These are phyloP conservation scores for Ptychoptera albimana DNA, from an alignment of 2,888 invertebrate genomes.

Conservation along the genomic window DNA sequence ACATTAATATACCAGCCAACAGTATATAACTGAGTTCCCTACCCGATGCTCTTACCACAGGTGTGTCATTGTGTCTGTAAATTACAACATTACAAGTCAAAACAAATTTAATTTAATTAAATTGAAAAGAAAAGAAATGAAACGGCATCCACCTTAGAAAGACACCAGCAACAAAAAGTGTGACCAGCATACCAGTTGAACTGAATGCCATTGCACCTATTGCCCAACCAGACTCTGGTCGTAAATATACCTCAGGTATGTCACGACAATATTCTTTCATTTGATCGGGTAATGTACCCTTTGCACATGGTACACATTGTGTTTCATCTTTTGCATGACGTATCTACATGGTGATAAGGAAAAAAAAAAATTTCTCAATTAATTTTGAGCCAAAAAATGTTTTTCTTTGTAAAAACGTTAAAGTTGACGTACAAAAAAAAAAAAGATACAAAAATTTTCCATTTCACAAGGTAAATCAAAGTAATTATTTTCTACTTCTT, in stretches of 20 bases:
- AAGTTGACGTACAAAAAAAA: too few species aligned
- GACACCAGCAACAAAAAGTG: conserved; percentile 59
- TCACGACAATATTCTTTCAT: conserved; percentile 56
- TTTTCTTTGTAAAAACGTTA: too few species aligned
- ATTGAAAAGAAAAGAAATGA: background rate
- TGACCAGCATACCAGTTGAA: conserved; percentile 68
- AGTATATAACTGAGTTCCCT: conserved; percentile 81
- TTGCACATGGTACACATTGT: conserved; percentile 65
- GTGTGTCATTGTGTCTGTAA: conserved; percentile 69
- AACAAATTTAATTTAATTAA: background rate
- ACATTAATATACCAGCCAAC: conserved; percentile 75
- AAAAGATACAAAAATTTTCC: too few species aligned
- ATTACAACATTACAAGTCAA: background rate
- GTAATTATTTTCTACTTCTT: too few species aligned
- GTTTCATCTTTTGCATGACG: conserved; percentile 67
- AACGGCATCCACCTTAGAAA: conserved; percentile 41
- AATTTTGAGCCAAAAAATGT: too few species aligned
- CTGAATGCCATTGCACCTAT: conserved; percentile 87
- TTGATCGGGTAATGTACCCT: conserved; percentile 67
- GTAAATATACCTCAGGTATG: conserved; percentile 68
- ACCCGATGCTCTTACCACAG: conserved; percentile 93
- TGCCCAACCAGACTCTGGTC: conserved; percentile 76
- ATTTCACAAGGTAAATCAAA: too few species aligned
- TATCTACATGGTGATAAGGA: conserved; percentile 50
- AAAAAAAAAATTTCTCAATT: background rate